These are phyloP conservation scores for Acrobasis repandana DNA, from an alignment of 2,888 invertebrate species.

Conservation along the genomic window DNA sequence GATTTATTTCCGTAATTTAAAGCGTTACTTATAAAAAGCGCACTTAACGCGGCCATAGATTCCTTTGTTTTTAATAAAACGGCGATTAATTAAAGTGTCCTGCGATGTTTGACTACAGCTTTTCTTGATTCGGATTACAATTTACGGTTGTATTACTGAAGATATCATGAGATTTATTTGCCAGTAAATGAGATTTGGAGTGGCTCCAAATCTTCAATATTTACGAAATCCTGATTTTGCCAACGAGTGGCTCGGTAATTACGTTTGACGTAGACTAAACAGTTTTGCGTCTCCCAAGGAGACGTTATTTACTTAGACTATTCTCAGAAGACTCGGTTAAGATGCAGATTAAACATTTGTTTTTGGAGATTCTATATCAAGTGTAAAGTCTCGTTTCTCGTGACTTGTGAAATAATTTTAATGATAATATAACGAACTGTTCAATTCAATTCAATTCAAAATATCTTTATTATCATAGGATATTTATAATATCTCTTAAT, in stretches of 20 bases:
- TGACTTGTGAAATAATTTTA: too few relatives aligned
- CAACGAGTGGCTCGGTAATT: background rate
- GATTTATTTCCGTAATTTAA: too few relatives aligned
- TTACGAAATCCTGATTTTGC: background rate
- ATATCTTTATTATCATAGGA: too few relatives aligned
- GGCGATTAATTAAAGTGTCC: background rate
- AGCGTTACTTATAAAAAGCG: background rate
- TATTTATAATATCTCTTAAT: too few relatives aligned
- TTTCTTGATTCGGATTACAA: background rate
- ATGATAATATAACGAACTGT: too few relatives aligned
- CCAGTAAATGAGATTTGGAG: slow-evolving; percentile 14
- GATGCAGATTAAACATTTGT: too few relatives aligned
- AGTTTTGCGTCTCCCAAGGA: background rate
- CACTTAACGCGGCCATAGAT: background rate
- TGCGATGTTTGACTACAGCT: background rate
- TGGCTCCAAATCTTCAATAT: background rate
- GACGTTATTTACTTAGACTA: background rate
- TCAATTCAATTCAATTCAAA: too few relatives aligned
- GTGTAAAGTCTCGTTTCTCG: too few relatives aligned
- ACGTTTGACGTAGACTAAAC: background rate
- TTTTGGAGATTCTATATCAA: too few relatives aligned
- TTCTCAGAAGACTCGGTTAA: background rate
- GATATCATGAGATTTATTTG: slow-evolving; percentile 1
- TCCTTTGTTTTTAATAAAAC: background rate
- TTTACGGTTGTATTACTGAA: background rate